Conservation (phyloP, 2,888 invertebrate genomes). For the Dicycla oo region DNA sequence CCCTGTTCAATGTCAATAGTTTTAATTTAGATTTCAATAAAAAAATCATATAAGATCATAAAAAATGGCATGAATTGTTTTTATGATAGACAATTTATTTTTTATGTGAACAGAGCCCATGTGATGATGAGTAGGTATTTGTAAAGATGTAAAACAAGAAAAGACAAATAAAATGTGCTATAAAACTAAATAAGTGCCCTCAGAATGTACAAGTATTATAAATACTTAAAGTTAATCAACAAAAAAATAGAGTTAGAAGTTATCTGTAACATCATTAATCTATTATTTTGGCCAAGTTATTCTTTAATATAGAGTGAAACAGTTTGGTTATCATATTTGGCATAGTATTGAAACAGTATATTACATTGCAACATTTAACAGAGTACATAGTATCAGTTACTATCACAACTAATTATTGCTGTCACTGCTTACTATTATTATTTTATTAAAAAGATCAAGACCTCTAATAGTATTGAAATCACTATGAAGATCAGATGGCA, state of each 20-base stretch:
- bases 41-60: background rate
- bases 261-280: conserved; percentile 53
- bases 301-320: conserved; percentile 65
- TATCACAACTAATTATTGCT: conserved; percentile 61
- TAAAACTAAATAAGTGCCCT: conserved; percentile 52
- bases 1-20: conserved; percentile 30
- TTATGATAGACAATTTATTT: conserved; percentile 1
- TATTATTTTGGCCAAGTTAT: conserved; percentile 70
- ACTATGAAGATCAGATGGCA: conserved; percentile 54
- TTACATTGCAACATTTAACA: conserved; percentile 59
- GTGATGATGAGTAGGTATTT: conserved; percentile 49
- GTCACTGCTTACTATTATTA: conserved; percentile 51
- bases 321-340: conserved; percentile 75
- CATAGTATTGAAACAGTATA: conserved; percentile 61
- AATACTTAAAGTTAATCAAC: conserved; percentile 38
- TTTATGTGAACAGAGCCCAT: conserved; percentile 43
- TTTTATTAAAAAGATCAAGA: conserved; percentile 62
- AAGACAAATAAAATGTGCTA: conserved; percentile 54
- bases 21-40: conserved; percentile 19
- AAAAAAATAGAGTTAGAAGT: conserved; percentile 41
- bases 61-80: background rate
- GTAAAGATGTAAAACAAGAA: conserved; percentile 43
- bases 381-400: conserved; percentile 56
- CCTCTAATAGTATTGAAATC: conserved; percentile 57
- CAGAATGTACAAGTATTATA: conserved; percentile 58